Base-by-base conservation (phyloP, 2,888 invertebrate genomes). In the Troides helena region DNA sequence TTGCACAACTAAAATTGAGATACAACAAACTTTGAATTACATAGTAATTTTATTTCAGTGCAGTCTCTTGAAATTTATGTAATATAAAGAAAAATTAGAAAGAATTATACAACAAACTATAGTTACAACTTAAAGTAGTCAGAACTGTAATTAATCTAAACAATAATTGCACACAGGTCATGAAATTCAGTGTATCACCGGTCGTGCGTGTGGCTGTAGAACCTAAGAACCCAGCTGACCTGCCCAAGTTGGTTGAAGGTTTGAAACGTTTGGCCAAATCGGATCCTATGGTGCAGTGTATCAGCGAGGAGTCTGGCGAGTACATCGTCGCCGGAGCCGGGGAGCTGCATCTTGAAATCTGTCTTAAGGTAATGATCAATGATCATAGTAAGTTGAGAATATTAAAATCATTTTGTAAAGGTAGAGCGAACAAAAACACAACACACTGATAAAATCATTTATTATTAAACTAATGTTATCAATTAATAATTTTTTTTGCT, bases 261-360 rank as follows among this genome's bases (percentile, higher is more conserved):
- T 95, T 99, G 74, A 99, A 99, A 94, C 98, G 99, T 93, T 94
- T 99, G 84, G 98, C 99, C 85, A 99, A 99, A 93, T 99, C 99
- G 70, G 99, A 99, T 95, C 99, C 99, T 95, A 99, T 99, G 99
- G 99, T 99, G 78, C 98, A 99, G 94, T 99, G 99, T 94, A 98
- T 98, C 93, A 99, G 98, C 90, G 99, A 99, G 94, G 99, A 99
- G 93, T 99, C 99, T 72, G 99, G 99, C 75, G 99, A 99, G 91
- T 99, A 99, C 93, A 99, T 99, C 89, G 98, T 99, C 85, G 99
- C 99, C 79, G 99, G 99, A 78, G 99, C 99, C 78, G 99, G 99
- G 83, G 99, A 99, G 93, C 94, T 99, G 81, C 99, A 99, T 94
- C 95, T 99, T 93, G 99, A 99, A 94, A 99, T 99, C 93, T 99